Percentiles rank a stretch among this genome's conserved stretches.
These are phyloP conservation scores for Steatornis caripensis DNA, from an alignment of 2,113 vertebrate species.

Conservation along the genomic window DNA sequence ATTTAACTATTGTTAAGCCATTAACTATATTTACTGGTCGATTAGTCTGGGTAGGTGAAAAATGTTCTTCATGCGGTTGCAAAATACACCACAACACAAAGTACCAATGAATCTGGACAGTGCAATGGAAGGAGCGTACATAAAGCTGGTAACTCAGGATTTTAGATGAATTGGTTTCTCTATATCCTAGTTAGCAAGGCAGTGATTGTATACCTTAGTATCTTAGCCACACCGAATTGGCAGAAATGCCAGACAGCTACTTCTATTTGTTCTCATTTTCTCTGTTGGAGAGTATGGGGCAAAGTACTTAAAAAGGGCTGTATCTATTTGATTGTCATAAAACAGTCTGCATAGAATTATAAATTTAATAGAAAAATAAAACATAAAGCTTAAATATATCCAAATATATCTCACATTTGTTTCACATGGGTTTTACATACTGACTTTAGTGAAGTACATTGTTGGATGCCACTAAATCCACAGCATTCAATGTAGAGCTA, in stretches of 20 bases:
- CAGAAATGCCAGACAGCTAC: neutral
- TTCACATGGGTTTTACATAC: neutral
- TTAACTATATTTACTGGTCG: neutral
- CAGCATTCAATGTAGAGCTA: neutral
- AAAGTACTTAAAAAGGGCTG: neutral
- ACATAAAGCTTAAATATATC: neutral
- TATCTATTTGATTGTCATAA: neutral
- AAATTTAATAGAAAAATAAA: neutral
- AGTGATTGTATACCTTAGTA: neutral
- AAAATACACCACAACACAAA: neutral
- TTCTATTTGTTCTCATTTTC: neutral
- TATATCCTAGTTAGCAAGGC: neutral
- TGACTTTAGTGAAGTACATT: neutral
- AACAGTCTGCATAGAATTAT: neutral
- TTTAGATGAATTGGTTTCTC: neutral
- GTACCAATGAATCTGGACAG: neutral
- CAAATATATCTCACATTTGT: neutral
- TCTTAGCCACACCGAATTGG: neutral
- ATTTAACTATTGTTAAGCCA: too few relatives aligned
- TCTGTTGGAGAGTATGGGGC: neutral
- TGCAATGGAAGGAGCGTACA: neutral
- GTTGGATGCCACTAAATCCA: neutral
- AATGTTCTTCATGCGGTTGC: neutral
- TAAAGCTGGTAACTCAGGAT: neutral
- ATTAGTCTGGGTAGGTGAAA: neutral